Evolutionary conservation across 1,140 invertebrate species (phyloP).

Genomic region (Gryllus bimaculatus): DNA sequence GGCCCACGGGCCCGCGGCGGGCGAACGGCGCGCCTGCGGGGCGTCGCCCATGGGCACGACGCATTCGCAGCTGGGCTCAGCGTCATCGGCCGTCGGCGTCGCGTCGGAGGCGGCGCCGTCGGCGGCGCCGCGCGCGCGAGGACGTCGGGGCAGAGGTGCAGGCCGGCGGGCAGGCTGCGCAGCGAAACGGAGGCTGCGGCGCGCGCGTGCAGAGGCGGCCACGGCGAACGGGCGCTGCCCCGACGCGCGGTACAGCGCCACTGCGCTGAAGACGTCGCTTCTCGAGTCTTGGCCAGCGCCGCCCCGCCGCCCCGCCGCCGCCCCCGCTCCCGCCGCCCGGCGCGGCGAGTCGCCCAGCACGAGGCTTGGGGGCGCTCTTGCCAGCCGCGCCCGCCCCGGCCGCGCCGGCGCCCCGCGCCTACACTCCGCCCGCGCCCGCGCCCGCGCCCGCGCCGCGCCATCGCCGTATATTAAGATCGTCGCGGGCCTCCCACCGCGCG

Average conservation of each 20-base stretch:
- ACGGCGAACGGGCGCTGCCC: background rate
- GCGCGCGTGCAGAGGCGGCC: background rate
- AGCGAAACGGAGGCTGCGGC: background rate
- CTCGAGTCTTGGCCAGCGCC: background rate
- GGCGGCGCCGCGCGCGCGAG: background rate
- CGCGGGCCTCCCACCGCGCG: background rate
- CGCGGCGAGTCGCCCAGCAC: slow-evolving; percentile 17
- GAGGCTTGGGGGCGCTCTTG: slow-evolving; percentile 16
- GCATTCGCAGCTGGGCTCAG: background rate
- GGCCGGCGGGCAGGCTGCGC: background rate
- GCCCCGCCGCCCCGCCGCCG: background rate
- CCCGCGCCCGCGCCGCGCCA: background rate
- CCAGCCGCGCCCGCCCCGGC: slow-evolving; percentile 17
- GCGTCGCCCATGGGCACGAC: background rate
- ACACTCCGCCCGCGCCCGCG: too few species aligned
- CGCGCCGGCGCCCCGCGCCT: slow-evolving; percentile 18
- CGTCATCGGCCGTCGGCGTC: background rate
- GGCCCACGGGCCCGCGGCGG: background rate
- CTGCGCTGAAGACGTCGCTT: background rate
- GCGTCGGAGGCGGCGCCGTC: background rate
- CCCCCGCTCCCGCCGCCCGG: background rate
- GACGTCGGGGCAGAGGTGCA: background rate
- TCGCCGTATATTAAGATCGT: background rate
- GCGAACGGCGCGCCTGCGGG: background rate
- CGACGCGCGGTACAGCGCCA: slow-evolving; percentile 15